These are phyloP conservation scores for Hylaeus anthracinus DNA, from an alignment of 1,140 invertebrate species.

Conservation along the genomic window DNA sequence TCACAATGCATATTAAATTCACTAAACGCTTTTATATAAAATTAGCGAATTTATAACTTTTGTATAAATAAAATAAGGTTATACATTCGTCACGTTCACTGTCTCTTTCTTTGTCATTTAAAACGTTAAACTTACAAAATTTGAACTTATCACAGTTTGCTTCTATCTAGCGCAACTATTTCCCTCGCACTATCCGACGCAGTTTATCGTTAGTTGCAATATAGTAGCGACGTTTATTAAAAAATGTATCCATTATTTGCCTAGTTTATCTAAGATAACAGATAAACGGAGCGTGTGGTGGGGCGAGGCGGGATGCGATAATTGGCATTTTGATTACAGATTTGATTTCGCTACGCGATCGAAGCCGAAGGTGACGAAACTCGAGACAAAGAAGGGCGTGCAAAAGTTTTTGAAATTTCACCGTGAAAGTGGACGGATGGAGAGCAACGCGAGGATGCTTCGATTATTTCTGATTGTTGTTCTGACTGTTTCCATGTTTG, in stretches of 20 bases:
- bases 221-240: neutral
- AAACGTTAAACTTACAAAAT: too few species aligned
- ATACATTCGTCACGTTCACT: too few species aligned
- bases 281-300: neutral
- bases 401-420: neutral
- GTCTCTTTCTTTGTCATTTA: too few species aligned
- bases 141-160: too few species aligned
- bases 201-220: neutral
- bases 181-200: too few species aligned
- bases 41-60: too few species aligned
- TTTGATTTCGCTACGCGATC: conserved; percentile 9
- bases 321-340: conserved; percentile 38
- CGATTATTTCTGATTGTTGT: conserved; percentile 8
- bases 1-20: too few species aligned
- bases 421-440: too few species aligned
- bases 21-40: too few species aligned
- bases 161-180: too few species aligned
- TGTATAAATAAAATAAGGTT: too few species aligned
- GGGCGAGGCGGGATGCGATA: conserved; percentile 2
- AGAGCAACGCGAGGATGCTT: conserved; percentile 9
- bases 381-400: neutral
- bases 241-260: neutral
- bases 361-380: neutral
- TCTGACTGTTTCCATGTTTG: conserved; percentile 24
- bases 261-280: conserved; percentile 30